phyloP scores from a whole-genome alignment of 2,113 vertebrate genomes.

The Aegotheles bennettii region DNA sequence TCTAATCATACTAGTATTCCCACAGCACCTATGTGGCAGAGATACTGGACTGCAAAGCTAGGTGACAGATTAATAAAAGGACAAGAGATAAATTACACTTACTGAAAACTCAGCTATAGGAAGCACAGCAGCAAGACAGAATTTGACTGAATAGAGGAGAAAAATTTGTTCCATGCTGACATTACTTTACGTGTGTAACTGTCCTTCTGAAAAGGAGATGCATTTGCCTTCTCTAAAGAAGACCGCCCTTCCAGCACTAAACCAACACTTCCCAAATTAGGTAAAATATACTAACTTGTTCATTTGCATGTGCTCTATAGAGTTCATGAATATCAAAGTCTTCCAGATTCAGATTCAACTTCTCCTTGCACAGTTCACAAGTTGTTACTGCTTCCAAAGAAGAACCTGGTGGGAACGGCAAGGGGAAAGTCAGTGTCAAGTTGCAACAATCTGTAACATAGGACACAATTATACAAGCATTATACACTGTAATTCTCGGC shows the following conservation, averaged over 20 bases:
- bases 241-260: constrained; percentile 42
- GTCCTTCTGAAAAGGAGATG: background rate
- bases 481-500: background rate
- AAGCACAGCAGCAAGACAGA: background rate
- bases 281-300: constrained; percentile 88
- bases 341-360: constrained; percentile 91
- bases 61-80: background rate
- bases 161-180: background rate
- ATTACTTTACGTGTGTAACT: background rate
- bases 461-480: background rate
- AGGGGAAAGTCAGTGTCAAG: background rate
- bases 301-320: constrained; percentile 89
- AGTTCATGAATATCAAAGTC: constrained; percentile 96
- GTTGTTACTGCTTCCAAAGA: constrained; percentile 91
- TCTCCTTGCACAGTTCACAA: constrained; percentile 97
- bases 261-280: constrained; percentile 74
- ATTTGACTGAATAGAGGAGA: background rate
- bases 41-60: background rate
- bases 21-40: background rate
- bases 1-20: background rate
- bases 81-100: background rate
- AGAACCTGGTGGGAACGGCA: constrained; percentile 75
- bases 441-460: background rate
- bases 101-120: background rate
- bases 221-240: background rate